Base-by-base conservation (phyloP, 2,797 vertebrate genomes). In the Helostoma temminkii region DNA sequence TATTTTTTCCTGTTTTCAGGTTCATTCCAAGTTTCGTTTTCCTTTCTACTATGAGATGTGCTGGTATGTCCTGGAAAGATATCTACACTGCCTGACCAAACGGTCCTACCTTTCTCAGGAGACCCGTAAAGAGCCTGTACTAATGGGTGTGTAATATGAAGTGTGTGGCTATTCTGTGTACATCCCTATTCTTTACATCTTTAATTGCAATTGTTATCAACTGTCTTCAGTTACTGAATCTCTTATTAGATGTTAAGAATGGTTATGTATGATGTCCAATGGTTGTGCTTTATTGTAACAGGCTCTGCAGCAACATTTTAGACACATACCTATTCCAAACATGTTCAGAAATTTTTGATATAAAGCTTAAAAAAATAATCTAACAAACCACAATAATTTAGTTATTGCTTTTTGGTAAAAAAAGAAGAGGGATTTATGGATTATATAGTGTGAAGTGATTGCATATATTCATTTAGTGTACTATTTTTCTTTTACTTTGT, bases 1-100 rank as follows among this genome's bases (percentile, higher is more conserved):
- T 48, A 3, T 47, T 49, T 56, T 2, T 47, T 4, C 28, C 85
- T 76, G 75, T 70, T 92, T 91, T 49, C 90, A 99, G 98, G 98
- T 99, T 87, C 94, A 96, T 57, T 96, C 97, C 88, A 99, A 98
- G 84, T 99, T 99, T 88, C 98, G 98, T 3, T 99, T 98, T 91
- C 98, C 98, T 18, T 99, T 99, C 93, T 99, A 97, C 94, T 96
- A 97, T 90, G 97, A 99, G 90, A 99, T 99, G 83, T 97, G 96
- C 91, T 99, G 98, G 98, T 99, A 99, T 90, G 98, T 99, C 82
- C 88, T 99, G 94, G 98, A 99, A 93, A 93, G 97, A 89, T 99
- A 98, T 42, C 92, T 97, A 73, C 94, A 95, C 93, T 97, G 96
- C 87, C 93, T 99, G 91, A 98, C 97, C 87, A 96, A 94, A 87